Base-by-base conservation (phyloP, 2,888 invertebrate species). In the Spatulosminthurus flaviceps region DNA sequence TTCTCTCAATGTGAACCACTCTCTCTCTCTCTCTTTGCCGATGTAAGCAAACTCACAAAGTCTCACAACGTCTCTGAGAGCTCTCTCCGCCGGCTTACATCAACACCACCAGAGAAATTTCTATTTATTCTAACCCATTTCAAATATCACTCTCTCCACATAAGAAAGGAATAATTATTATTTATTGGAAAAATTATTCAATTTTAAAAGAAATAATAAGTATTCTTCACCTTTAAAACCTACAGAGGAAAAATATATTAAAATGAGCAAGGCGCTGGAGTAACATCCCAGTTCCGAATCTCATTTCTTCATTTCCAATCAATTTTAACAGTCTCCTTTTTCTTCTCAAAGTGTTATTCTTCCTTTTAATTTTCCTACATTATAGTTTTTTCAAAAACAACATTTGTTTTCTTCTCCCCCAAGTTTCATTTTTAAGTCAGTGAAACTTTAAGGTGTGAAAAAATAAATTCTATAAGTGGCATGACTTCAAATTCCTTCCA, bases 21-120 rank as follows among this genome's bases (percentile, higher is more conserved):
- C 76, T 69, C 51, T 51, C 51, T 69, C 67, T 67, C 76, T 69
- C 51, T 51, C 51, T 51, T 67, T 26, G 34, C 74, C 71, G 71
- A 71, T 42, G 21, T 71, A 41, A 42, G 71, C 71, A 71, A 42
- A 71, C 71, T 71, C 71, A 43, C 42, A 24, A 71, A 43, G n/a
- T n/a, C n/a, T 71, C 71, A 26, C 71, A 71, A 71, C 43, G 61
- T 29, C 16, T 19, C 29, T 28, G 29, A 67, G 28, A 67, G 29
- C 29, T 28, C n/a, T n/a, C n/a, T n/a, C 67, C 67, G 67, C 51
- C 51, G 51, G 67, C 67, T 67, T 29, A 67, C 67, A 67, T 67
- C 67, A 67, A 26, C n/a, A n/a, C n/a, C n/a, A n/a, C 67, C 67
- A 24, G 29, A 67, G 26, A 67, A n/a, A n/a, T n/a, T n/a, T n/a